phyloP scores from a whole-genome alignment of 2,888 invertebrate species.

The Sthenelais limicola region DNA sequence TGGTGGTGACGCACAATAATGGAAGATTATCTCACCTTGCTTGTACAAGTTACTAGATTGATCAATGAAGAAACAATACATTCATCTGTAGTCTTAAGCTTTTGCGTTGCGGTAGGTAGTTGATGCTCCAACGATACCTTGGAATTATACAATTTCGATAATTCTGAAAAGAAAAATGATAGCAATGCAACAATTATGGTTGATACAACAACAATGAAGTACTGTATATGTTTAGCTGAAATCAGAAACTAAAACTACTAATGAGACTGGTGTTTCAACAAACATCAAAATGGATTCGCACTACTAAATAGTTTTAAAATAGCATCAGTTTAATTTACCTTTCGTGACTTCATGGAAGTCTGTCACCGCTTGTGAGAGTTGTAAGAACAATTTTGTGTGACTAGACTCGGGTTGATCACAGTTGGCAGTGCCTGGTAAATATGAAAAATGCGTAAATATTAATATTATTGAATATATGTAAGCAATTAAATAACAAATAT shows the following conservation, averaged over 20 bases:
- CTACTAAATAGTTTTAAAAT: no score
- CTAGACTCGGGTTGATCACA: slow-evolving; percentile 60
- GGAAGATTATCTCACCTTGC: slow-evolving; percentile 23
- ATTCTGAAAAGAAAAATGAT: slow-evolving; percentile 52
- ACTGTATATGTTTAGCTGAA: no score
- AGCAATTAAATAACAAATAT: no score
- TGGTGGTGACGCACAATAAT: no score
- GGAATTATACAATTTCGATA: slow-evolving; percentile 70
- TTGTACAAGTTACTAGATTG: slow-evolving; percentile 68
- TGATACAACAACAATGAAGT: background rate
- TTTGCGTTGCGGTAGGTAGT: slow-evolving; percentile 72
- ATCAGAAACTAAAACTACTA: no score
- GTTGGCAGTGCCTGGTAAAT: slow-evolving; percentile 57
- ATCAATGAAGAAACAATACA: slow-evolving; percentile 73
- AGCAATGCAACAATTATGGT: background rate
- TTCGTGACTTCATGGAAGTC: slow-evolving; percentile 65
- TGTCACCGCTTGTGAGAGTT: slow-evolving; percentile 58
- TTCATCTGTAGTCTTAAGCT: slow-evolving; percentile 73
- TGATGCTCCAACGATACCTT: slow-evolving; percentile 73
- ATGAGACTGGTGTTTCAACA: no score
- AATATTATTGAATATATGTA: background rate
- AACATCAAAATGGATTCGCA: no score
- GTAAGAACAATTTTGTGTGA: slow-evolving; percentile 62
- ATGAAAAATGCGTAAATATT: background rate
- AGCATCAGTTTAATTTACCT: no score